Conservation (phyloP, 2,888 invertebrate species). For the Drosophila nigricruria region DNA sequence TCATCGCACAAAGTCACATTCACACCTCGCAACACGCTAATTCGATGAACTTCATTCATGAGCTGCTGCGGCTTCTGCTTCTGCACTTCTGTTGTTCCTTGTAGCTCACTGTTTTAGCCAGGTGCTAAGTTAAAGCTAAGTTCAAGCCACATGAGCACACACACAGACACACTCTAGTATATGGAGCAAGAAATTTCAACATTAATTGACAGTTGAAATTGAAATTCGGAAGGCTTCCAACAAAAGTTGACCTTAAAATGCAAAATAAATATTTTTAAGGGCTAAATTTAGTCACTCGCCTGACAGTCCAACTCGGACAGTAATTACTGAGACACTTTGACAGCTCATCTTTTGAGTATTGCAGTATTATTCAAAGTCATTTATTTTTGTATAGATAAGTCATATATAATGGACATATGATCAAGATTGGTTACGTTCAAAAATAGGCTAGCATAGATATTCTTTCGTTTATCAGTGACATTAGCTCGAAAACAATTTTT, state of each 20-base stretch:
- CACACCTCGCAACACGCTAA: constrained; percentile 57
- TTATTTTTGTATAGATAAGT: no score
- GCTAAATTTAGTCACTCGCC: not conserved
- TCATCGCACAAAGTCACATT: constrained; percentile 48
- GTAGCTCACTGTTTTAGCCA: constrained; percentile 17
- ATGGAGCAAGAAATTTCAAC: not conserved
- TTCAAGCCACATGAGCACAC: constrained; percentile 20
- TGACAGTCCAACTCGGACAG: not conserved
- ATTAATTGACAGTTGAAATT: not conserved
- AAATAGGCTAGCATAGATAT: no score
- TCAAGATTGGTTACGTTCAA: no score
- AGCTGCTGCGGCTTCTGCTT: constrained; percentile 5
- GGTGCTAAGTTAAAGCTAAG: constrained; percentile 30
- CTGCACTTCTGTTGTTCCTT: not conserved
- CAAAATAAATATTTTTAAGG: not conserved
- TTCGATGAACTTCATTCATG: constrained; percentile 50
- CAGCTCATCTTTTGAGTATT: not conserved
- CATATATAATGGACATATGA: no score
- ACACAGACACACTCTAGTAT: not conserved
- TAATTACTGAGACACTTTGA: not conserved
- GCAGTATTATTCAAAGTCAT: not conserved
- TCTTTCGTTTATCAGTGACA: no score
- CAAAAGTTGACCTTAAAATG: not conserved
- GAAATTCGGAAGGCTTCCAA: not conserved
- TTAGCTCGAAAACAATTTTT: no score